These are phyloP conservation scores for Silurus asotus DNA, from an alignment of 2,113 vertebrate genomes.

Conservation along the genomic window DNA sequence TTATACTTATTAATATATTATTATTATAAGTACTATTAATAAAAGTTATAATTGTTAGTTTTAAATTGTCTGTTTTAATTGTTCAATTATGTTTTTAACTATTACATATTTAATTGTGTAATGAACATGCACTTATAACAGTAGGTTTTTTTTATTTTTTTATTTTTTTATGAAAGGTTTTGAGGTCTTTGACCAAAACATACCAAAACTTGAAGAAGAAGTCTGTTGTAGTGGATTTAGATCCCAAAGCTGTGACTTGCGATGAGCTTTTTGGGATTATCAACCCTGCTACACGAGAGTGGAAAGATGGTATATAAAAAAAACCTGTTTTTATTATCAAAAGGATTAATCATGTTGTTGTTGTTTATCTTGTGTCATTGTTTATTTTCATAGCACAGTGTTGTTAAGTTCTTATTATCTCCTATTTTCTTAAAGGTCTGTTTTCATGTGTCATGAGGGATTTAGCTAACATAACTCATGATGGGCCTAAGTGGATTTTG, in stretches of 20 bases:
- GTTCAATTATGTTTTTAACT: neutral
- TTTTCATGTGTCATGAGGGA: slow-evolving; percentile 94
- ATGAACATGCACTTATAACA: neutral
- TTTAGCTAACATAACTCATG: slow-evolving; percentile 84
- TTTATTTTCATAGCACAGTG: neutral
- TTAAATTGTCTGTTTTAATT: no score
- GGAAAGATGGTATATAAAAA: slow-evolving; percentile 86
- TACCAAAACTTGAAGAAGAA: slow-evolving; percentile 86
- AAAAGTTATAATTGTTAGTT: no score
- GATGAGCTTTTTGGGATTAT: slow-evolving; percentile 87
- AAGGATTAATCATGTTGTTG: neutral
- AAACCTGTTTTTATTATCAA: neutral
- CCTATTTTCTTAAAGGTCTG: slow-evolving; percentile 72
- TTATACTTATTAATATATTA: no score
- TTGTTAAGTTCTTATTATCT: neutral
- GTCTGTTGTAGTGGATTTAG: slow-evolving; percentile 88
- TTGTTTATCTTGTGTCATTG: no score
- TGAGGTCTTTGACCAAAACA: slow-evolving; percentile 84
- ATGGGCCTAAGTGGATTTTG: slow-evolving; percentile 94
- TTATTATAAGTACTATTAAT: no score
- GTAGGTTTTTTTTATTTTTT: neutral
- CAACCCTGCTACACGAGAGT: slow-evolving; percentile 87
- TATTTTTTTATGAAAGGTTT: neutral
- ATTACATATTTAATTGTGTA: neutral
- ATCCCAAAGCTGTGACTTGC: slow-evolving; percentile 85